A percentile compares a stretch with the other conserved stretches of the same genome.
These are phyloP conservation scores for Bombycilla garrulus DNA, from an alignment of 2,113 vertebrate genomes.

Conservation along the genomic window DNA sequence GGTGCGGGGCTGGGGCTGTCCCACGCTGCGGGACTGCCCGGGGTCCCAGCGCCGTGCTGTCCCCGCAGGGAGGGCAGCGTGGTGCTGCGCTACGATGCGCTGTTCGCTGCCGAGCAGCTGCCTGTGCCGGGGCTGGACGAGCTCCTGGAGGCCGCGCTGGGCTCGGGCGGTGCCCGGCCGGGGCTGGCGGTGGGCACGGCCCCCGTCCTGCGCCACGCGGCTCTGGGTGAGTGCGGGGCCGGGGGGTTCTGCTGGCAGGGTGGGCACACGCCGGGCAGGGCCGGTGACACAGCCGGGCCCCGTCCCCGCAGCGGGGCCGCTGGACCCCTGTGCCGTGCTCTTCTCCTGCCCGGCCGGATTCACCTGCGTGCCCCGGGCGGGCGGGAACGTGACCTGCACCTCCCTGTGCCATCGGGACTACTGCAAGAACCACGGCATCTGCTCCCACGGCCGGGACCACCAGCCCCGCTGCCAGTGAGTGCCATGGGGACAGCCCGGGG, in stretches of 20 bases:
- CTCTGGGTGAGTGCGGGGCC: constrained; percentile 70
- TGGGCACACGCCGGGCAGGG: fast-evolving
- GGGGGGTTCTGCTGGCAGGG: not conserved
- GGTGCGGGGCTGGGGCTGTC: fast-evolving
- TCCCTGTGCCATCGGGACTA: constrained; percentile 79
- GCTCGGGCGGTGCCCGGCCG: not conserved
- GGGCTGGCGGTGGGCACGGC: constrained; percentile 48
- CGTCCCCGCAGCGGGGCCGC: constrained; percentile 53
- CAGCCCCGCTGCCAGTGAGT: constrained; percentile 82
- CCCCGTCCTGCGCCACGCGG: constrained; percentile 68
- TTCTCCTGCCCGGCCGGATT: constrained; percentile 79
- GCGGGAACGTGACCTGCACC: constrained; percentile 75
- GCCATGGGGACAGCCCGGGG: not conserved
- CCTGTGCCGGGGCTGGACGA: constrained; percentile 7
- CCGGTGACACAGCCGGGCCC: not conserved
- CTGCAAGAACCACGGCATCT: constrained; percentile 87
- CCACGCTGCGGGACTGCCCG: no score
- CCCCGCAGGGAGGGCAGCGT: constrained; percentile 62
- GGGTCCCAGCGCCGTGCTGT: not conserved
- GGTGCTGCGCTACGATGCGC: constrained; percentile 74
- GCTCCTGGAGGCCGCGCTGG: constrained; percentile 65
- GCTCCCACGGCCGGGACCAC: constrained; percentile 74
- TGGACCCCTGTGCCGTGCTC: constrained; percentile 73
- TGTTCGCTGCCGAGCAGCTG: constrained; percentile 68
- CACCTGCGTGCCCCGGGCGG: constrained; percentile 54